phyloP scores from a whole-genome alignment of 2,113 vertebrate genomes.

The Caretta caretta region DNA sequence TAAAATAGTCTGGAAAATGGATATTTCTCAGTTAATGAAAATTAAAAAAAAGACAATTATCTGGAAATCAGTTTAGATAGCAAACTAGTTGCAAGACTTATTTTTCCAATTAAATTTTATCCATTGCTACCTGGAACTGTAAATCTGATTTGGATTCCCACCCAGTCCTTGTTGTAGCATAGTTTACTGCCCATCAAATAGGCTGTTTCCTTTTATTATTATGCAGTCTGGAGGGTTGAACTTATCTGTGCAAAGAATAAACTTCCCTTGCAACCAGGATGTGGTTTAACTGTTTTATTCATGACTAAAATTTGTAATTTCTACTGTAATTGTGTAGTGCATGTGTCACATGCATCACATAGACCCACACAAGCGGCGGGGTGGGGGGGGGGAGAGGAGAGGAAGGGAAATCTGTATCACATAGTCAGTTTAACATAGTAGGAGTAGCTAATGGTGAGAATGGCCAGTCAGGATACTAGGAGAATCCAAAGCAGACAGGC shows the following conservation, averaged over 20 bases:
- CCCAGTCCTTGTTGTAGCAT: background rate
- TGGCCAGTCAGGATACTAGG: background rate
- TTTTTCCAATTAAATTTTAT: background rate
- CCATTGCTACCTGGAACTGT: background rate
- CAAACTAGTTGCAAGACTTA: background rate
- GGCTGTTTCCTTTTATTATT: constrained; percentile 11
- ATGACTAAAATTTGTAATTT: constrained; percentile 18
- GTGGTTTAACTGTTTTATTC: constrained; percentile 35
- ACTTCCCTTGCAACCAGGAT: constrained; percentile 35
- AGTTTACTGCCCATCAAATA: constrained; percentile 6
- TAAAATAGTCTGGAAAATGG: background rate
- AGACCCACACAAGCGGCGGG: background rate
- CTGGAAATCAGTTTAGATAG: background rate
- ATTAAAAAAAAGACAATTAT: background rate
- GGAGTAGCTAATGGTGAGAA: background rate
- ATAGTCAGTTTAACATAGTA: background rate
- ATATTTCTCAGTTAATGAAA: background rate
- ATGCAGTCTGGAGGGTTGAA: constrained; percentile 12
- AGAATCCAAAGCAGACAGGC: background rate
- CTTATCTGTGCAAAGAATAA: constrained; percentile 10
- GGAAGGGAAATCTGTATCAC: background rate
- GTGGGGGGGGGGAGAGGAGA: background rate
- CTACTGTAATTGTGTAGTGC: background rate
- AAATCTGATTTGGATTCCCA: constrained; percentile 14
- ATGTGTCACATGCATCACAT: background rate